A percentile compares a stretch with the other conserved stretches of the same genome.
These are phyloP conservation scores for Augiades crinisus DNA, from an alignment of 2,888 invertebrate species.

Conservation along the genomic window DNA sequence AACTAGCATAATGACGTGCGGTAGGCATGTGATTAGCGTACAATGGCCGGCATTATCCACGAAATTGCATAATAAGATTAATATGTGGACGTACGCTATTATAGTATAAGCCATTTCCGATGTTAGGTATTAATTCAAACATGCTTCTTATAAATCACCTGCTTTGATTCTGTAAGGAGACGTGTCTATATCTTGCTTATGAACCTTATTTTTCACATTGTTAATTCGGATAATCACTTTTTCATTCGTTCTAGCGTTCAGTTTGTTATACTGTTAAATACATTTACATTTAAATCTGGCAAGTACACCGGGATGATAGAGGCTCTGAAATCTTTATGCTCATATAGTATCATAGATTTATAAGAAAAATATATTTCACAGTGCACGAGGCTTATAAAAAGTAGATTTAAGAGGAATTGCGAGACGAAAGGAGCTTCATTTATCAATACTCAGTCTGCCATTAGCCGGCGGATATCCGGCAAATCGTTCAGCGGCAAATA, in stretches of 20 bases:
- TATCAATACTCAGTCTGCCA: slow-evolving; percentile 32
- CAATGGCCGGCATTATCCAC: slow-evolving; percentile 1
- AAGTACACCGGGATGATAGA: too few relatives aligned
- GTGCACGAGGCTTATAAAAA: background rate
- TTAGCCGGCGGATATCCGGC: slow-evolving; percentile 40
- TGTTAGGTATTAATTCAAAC: too few relatives aligned
- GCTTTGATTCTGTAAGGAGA: too few relatives aligned
- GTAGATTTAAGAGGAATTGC: slow-evolving; percentile 7
- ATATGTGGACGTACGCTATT: background rate
- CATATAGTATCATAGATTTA: too few relatives aligned
- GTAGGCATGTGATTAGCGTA: background rate
- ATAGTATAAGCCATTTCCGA: background rate
- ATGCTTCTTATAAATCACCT: too few relatives aligned
- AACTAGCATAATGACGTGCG: background rate
- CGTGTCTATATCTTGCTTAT: too few relatives aligned
- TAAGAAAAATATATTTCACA: background rate
- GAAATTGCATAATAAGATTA: slow-evolving; percentile 14
- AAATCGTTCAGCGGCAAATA: slow-evolving; percentile 41
- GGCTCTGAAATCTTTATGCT: too few relatives aligned
- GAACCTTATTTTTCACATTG: too few relatives aligned
- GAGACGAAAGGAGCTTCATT: slow-evolving; percentile 27
- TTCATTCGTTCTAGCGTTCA: too few relatives aligned
- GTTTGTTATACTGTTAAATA: too few relatives aligned
- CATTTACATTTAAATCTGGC: too few relatives aligned
- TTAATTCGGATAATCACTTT: too few relatives aligned